Evolutionary conservation across 2,888 invertebrate genomes (phyloP).

Genomic region (Eupithecia subfuscata): DNA sequence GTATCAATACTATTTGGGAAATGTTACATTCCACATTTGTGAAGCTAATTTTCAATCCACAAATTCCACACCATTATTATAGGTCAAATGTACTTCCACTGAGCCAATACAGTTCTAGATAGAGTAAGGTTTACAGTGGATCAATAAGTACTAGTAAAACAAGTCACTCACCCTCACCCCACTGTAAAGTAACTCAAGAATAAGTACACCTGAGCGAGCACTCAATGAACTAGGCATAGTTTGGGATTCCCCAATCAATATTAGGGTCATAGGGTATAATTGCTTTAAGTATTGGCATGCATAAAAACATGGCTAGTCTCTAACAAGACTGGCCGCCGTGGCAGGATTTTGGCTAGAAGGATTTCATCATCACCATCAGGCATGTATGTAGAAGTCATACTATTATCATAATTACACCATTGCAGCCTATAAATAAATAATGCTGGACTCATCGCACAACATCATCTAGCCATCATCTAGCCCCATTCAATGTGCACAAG

Average conservation of each 20-base stretch:
- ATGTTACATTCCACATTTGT: not conserved
- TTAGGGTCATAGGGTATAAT: not conserved
- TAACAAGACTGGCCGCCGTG: not conserved
- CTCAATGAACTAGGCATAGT: not conserved
- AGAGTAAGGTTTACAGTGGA: not conserved
- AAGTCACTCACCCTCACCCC: not conserved
- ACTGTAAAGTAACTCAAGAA: not conserved
- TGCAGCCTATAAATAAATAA: too few species aligned
- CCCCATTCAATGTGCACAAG: too few species aligned
- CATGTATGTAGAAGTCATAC: too few species aligned
- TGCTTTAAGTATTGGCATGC: not conserved
- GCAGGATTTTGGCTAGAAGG: not conserved
- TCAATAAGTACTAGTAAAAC: not conserved
- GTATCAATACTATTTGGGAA: too few species aligned
- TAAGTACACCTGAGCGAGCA: not conserved
- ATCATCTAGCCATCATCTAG: too few species aligned
- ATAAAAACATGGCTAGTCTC: not conserved
- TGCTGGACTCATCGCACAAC: too few species aligned
- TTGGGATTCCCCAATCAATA: not conserved
- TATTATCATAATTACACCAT: too few species aligned
- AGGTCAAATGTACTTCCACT: not conserved
- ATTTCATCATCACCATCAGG: not conserved
- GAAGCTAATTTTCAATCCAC: not conserved
- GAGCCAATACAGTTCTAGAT: not conserved
- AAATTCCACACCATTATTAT: not conserved